Conservation (phyloP, 1,140 invertebrate species). For the Drosophila chauvacae region DNA sequence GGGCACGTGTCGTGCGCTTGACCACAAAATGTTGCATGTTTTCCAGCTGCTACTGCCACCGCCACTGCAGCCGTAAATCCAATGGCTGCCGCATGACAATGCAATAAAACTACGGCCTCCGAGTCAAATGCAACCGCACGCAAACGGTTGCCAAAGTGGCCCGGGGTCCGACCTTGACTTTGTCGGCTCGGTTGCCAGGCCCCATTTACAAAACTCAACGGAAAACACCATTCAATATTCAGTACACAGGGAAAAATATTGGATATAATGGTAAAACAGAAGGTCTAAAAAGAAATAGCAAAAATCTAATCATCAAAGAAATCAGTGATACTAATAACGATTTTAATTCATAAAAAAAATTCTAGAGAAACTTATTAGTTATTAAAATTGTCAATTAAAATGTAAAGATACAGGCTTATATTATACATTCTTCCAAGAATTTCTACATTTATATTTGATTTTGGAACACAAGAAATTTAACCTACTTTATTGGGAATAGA, state of each 20-base stretch:
- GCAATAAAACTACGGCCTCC: constrained; percentile 69
- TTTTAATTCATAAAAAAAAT: not conserved
- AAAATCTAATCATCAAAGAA: not conserved
- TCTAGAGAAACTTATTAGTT: not conserved
- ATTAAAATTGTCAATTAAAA: no score
- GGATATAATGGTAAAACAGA: no score
- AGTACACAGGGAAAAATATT: not conserved
- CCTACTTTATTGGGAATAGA: not conserved
- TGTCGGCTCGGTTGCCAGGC: constrained; percentile 45
- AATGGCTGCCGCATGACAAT: constrained; percentile 75
- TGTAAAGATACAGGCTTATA: no score
- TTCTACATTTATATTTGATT: not conserved
- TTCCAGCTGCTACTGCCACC: constrained; percentile 18
- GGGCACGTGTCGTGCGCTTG: constrained; percentile 61
- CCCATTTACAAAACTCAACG: constrained; percentile 8
- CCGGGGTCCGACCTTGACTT: constrained; percentile 67
- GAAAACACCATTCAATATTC: constrained; percentile 16
- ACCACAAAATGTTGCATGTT: constrained; percentile 79
- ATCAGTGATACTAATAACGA: not conserved
- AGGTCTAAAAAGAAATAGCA: no score
- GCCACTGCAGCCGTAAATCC: constrained; percentile 63
- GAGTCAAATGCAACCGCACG: constrained; percentile 66
- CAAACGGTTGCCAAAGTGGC: constrained; percentile 62
- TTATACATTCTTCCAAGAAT: not conserved
- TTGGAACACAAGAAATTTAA: not conserved